phyloP scores from a whole-genome alignment of 2,113 vertebrate species.

The Crotalus helleri region DNA sequence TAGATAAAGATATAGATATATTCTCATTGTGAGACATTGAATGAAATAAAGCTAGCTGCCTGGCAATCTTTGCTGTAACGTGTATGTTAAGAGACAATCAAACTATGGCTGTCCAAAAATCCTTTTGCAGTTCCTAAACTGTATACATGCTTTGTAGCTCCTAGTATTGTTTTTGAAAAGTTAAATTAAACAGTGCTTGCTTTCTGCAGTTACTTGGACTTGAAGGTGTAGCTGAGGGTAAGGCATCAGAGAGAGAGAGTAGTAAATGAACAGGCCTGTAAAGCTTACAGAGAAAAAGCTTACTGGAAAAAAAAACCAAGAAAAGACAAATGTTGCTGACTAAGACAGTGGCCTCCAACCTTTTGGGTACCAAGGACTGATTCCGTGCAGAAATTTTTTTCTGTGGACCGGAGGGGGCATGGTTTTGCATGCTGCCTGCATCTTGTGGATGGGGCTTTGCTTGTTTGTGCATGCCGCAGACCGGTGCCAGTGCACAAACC shows the following conservation, averaged over 20 bases:
- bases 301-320: not conserved
- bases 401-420: too few species aligned
- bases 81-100: not conserved
- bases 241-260: not conserved
- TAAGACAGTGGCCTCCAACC: not conserved
- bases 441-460: too few species aligned
- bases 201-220: not conserved
- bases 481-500: too few species aligned
- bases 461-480: too few species aligned
- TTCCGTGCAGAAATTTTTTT: too few species aligned
- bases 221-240: not conserved
- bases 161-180: not conserved
- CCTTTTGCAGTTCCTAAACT: not conserved
- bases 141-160: not conserved
- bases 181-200: not conserved
- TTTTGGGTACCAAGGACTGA: too few species aligned
- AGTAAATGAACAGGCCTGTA: not conserved
- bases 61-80: not conserved
- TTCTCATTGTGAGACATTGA: not conserved
- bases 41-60: not conserved
- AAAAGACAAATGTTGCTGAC: not conserved
- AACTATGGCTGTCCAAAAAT: not conserved
- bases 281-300: not conserved
- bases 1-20: not conserved
- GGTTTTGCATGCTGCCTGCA: too few species aligned